These are phyloP conservation scores for Aphaenogaster floridana DNA, from an alignment of 1,140 invertebrate genomes.

Conservation along the genomic window DNA sequence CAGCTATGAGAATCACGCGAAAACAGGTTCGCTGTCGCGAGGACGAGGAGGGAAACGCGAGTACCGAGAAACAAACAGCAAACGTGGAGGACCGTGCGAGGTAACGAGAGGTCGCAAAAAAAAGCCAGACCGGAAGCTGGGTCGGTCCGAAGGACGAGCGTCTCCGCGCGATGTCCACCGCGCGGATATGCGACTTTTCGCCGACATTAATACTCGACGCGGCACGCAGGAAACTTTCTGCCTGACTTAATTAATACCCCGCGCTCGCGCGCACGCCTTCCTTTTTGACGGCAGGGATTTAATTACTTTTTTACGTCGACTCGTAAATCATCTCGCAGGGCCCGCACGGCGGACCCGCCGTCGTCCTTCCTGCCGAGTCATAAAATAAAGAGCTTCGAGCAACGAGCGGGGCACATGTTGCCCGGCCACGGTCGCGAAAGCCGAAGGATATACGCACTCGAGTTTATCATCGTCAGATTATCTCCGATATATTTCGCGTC, in stretches of 20 bases:
- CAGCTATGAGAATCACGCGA: constrained; percentile 22
- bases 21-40: constrained; percentile 29
- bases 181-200: constrained; percentile 73
- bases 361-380: constrained; percentile 80
- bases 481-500: constrained; percentile 39
- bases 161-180: constrained; percentile 16
- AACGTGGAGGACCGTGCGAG: constrained; percentile 11
- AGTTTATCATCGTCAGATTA: constrained; percentile 46
- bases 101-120: constrained; percentile 44
- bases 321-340: constrained; percentile 83
- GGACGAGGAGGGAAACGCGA: neutral
- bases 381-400: constrained; percentile 78
- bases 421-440: constrained; percentile 25
- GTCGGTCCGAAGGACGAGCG: constrained; percentile 35
- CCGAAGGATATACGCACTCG: constrained; percentile 25
- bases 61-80: constrained; percentile 48
- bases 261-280: constrained; percentile 62
- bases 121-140: constrained; percentile 27
- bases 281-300: constrained; percentile 80
- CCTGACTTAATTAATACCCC: constrained; percentile 82
- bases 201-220: constrained; percentile 78
- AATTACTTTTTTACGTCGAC: constrained; percentile 85
- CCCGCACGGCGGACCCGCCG: constrained; percentile 61
- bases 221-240: constrained; percentile 72
- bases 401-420: constrained; percentile 71